Evolutionary conservation across 1,140 invertebrate species (phyloP).

Genomic region (Ladona fulva): DNA sequence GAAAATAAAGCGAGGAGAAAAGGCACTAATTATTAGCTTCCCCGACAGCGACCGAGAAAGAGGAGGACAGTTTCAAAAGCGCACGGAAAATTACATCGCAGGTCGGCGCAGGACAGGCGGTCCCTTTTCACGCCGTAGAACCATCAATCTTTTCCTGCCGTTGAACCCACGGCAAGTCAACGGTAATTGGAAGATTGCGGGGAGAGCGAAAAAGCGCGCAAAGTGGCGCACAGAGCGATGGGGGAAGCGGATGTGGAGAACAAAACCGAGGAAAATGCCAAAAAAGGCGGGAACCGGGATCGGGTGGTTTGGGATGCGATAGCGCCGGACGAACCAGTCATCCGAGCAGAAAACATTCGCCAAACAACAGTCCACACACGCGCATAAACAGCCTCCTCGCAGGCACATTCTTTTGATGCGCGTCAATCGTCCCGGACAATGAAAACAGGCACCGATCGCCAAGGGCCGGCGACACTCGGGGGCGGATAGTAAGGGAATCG

Average conservation of each 20-base stretch:
- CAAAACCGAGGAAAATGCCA: background rate
- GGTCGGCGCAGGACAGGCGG: background rate
- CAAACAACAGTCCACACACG: no score
- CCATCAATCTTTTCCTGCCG: background rate
- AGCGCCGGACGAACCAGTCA: no score
- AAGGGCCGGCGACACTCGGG: no score
- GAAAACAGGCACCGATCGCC: no score
- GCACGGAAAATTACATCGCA: background rate
- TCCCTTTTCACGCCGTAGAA: background rate
- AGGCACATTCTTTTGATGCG: no score
- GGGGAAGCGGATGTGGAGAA: background rate
- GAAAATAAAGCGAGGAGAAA: no score
- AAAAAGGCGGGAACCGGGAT: background rate
- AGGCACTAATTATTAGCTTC: background rate
- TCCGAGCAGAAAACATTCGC: no score
- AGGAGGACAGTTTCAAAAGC: background rate
- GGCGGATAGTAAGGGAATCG: no score
- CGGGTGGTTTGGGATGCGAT: no score
- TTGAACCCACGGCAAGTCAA: background rate
- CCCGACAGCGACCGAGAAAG: background rate
- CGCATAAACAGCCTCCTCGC: no score
- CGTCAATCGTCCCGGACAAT: no score
- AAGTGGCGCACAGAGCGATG: no score
- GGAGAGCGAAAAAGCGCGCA: background rate
- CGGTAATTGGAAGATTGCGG: background rate